A percentile compares a stretch with the other conserved stretches of the same genome.
Conservation (phyloP, 64 coral and sea anemone species). For the Porites australiensis region DNA sequence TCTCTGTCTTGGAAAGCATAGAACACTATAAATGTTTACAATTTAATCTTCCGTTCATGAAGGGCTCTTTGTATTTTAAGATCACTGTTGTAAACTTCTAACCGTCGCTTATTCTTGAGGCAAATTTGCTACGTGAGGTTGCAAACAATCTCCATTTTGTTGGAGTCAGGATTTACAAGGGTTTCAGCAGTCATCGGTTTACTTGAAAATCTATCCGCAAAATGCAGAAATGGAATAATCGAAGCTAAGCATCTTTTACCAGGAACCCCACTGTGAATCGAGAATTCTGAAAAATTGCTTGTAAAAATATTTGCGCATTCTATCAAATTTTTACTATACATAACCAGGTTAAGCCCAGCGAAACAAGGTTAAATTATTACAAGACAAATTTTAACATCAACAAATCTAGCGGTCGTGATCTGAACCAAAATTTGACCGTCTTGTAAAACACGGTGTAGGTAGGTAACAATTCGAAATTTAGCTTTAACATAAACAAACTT, state of each 20-base stretch:
- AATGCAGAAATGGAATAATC: background rate
- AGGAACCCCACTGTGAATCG: constrained; percentile 2
- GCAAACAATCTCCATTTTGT: background rate
- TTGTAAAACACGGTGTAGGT: no score
- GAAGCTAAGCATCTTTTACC: background rate
- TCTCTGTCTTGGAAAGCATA: constrained; percentile 3
- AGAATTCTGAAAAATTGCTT: constrained; percentile 26
- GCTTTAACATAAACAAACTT: no score
- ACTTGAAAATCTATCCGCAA: background rate
- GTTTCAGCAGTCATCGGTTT: background rate
- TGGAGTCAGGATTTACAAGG: background rate
- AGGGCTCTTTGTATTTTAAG: constrained; percentile 31
- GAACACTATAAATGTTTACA: constrained; percentile 48
- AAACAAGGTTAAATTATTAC: background rate
- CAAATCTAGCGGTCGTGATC: background rate
- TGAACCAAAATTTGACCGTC: no score
- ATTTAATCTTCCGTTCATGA: constrained; percentile 23
- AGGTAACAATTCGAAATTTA: no score
- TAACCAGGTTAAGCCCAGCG: background rate
- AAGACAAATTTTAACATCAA: background rate
- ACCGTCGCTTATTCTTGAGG: background rate
- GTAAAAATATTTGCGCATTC: constrained; percentile 63
- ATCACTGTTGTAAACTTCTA: background rate
- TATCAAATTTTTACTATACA: constrained; percentile 40
- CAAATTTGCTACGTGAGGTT: background rate